phyloP scores from a whole-genome alignment of 2,797 vertebrate genomes.

The Girardinus metallicus region DNA sequence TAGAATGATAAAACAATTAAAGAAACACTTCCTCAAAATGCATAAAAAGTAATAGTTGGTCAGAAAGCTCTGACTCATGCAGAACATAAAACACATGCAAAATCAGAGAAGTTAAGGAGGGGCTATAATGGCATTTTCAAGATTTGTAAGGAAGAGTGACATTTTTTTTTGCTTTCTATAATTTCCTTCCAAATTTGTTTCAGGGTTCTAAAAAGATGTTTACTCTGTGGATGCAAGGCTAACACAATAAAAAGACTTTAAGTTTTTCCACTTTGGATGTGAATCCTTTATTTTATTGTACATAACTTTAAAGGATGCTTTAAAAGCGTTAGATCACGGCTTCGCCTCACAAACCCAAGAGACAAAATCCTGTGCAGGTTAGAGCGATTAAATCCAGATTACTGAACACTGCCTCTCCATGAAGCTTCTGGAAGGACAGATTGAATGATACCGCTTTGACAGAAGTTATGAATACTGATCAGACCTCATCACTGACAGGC shows the following conservation, averaged over 20 bases:
- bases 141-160: not conserved
- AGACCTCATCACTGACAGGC: constrained; percentile 62
- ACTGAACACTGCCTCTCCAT: constrained; percentile 26
- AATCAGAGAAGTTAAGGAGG: not conserved
- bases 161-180: not conserved
- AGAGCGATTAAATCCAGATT: constrained; percentile 50
- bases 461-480: constrained; percentile 73
- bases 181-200: not conserved
- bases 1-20: not conserved
- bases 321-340: constrained; percentile 10
- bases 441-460: constrained; percentile 53
- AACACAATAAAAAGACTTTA: not conserved
- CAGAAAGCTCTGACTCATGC: not conserved
- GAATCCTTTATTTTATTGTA: not conserved
- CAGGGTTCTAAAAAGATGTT: not conserved
- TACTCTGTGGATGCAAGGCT: not conserved
- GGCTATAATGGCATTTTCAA: not conserved
- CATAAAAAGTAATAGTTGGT: not conserved
- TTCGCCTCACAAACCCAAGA: constrained; percentile 11
- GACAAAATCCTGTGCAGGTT: constrained; percentile 43
- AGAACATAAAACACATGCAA: not conserved
- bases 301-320: constrained; percentile 9
- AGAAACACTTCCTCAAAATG: not conserved
- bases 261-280: not conserved
- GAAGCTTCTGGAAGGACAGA: constrained; percentile 32